Evolutionary conservation across 2,113 vertebrate genomes (phyloP).

Genomic region (Chaetodon trifascialis): DNA sequence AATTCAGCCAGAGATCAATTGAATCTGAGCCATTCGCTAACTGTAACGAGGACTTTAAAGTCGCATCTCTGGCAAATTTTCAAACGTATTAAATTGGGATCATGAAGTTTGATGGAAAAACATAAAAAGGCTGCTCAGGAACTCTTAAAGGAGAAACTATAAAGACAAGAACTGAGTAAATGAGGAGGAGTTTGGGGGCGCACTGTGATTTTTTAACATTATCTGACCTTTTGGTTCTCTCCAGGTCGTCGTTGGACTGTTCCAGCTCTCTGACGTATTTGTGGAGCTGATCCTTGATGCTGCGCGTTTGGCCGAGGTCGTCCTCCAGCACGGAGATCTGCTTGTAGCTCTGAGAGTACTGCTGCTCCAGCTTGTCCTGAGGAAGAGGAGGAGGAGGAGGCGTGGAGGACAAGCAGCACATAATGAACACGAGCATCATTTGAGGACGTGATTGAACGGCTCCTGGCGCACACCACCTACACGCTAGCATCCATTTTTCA

Average conservation of each 20-base stretch:
- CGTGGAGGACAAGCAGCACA: neutral
- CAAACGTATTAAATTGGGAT: neutral
- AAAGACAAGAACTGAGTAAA: neutral
- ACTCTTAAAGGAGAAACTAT: neutral
- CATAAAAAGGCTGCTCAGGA: neutral
- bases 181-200: neutral
- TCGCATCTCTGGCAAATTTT: neutral
- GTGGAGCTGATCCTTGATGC: constrained; percentile 96
- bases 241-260: constrained; percentile 97
- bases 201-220: neutral
- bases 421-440: neutral
- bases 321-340: constrained; percentile 96
- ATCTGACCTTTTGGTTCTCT: constrained; percentile 93
- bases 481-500: constrained; percentile 55
- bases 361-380: constrained; percentile 96
- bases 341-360: constrained; percentile 97
- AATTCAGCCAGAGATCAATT: neutral
- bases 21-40: constrained; percentile 1
- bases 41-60: neutral
- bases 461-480: accelerated
- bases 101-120: neutral
- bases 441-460: neutral
- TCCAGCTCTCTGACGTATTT: constrained; percentile 97
- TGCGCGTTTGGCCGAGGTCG: constrained; percentile 93
- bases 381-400: neutral